phyloP scores from a whole-genome alignment of 53 echinoderm and acorn worm genomes.

The Luidia sarsii region DNA sequence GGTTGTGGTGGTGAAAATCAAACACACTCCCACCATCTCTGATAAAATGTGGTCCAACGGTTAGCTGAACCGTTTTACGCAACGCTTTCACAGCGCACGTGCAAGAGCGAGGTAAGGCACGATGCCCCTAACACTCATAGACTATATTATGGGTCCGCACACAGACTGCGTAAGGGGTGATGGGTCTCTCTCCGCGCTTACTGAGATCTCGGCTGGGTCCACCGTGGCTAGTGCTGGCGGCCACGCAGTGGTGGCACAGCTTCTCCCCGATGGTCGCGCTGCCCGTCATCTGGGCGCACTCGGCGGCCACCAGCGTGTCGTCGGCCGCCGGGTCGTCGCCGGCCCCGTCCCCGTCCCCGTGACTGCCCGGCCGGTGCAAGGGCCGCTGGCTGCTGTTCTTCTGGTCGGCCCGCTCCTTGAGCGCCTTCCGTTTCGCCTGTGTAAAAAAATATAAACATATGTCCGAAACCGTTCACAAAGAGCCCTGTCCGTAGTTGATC shows the following conservation, averaged over 20 bases:
- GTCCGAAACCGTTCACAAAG: no score
- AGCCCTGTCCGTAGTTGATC: no score
- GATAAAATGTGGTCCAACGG: no score
- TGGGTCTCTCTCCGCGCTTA: neutral
- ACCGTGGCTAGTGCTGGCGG: neutral
- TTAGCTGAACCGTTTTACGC: no score
- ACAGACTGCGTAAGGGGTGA: no score
- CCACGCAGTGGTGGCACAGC: conserved; percentile 60
- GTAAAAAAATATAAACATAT: neutral
- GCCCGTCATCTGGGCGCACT: conserved; percentile 26
- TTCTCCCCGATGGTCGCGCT: conserved; percentile 62
- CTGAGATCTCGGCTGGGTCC: conserved; percentile 32
- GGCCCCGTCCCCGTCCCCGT: neutral
- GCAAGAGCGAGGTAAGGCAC: no score
- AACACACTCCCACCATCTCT: no score
- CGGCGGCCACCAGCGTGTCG: neutral
- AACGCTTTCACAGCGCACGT: no score
- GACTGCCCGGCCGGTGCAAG: neutral
- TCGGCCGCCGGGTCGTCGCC: neutral
- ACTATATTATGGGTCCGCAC: no score
- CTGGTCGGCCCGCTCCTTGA: conserved; percentile 5
- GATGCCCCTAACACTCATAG: no score
- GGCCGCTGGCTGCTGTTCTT: conserved; percentile 39
- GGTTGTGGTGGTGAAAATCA: no score
- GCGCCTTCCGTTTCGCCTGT: conserved; percentile 19